Evolutionary conservation across 2,113 vertebrate genomes (phyloP).

Genomic region (Sterrhoptilus dennistouni): DNA sequence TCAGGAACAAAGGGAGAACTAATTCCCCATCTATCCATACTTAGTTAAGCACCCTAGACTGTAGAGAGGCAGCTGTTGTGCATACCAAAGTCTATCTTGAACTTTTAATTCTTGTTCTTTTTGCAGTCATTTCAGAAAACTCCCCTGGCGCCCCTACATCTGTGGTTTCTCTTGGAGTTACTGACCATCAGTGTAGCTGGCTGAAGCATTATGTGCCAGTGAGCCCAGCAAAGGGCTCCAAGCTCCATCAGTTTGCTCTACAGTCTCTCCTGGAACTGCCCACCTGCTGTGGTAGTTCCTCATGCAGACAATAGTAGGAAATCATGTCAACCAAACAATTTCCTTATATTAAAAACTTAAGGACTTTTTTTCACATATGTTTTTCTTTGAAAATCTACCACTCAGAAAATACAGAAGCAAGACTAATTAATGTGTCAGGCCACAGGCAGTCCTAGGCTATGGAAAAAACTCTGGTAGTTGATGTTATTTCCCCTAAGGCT

Average conservation of each 20-base stretch:
- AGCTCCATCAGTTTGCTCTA: neutral
- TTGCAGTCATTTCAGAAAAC: neutral
- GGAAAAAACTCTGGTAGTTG: neutral
- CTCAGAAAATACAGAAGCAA: neutral
- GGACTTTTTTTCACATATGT: neutral
- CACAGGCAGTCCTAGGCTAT: neutral
- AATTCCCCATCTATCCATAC: neutral
- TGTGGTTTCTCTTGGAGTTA: neutral
- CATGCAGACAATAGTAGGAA: neutral
- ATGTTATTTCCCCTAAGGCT: neutral
- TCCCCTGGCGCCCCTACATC: neutral
- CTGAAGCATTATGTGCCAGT: neutral
- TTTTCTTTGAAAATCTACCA: neutral
- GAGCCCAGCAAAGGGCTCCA: neutral
- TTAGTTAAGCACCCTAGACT: neutral
- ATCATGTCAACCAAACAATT: neutral
- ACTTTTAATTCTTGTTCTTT: neutral
- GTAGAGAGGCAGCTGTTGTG: neutral
- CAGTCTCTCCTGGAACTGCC: neutral
- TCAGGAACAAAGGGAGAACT: neutral
- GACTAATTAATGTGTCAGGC: neutral
- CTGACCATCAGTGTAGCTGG: accelerated
- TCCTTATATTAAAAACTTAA: neutral
- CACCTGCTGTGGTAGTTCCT: neutral
- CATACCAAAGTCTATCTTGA: neutral